Base-by-base conservation (phyloP, 2,113 vertebrate species). In the Gorilla gorilla region DNA sequence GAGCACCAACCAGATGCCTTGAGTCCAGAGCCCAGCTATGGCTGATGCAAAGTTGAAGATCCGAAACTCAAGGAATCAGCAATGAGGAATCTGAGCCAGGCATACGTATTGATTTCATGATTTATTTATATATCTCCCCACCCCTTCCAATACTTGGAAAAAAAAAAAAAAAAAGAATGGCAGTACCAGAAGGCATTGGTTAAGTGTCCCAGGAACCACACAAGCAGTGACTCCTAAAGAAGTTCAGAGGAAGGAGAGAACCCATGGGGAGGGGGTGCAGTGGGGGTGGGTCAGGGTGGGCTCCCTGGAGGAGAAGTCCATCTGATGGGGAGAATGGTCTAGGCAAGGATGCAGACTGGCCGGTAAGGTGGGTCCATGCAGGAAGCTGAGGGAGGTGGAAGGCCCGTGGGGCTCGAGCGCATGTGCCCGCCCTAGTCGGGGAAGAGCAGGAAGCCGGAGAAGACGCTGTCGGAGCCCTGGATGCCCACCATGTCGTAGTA, bases 371-470 rank as follows among this genome's bases (percentile, higher is more conserved):
- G n/a, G 48, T 12, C 2, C 16, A 0, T 2, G 32, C 8, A 1
- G 75, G 66, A 43, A 52, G 8, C 13, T 0, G 38, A 30, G 64
- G 80, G 80, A 17, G 8, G 22, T 0, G 16, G 52, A 52, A 0
- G 1, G 68, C 17, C 35, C 0, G 0, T 2, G 50, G 66, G 78
- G 50, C 45, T 2, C 50, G 64, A 38, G 45, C 40, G 0, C 13
- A 8, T 59, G 59, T 1, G 55, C 1, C 20, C 0, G 2, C 25
- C 45, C 97, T 99, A 99, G 88, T 99, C 98, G 0, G 98, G 98
- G 76, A 99, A 99, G 40, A 99, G 98, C 97, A 99, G 98, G 96
- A 99, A 99, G 16, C 99, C 99, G 0, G 99, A 99, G 98, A 99
- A 99, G 96, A 99, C 43, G 8, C 99, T 99, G 97, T 98, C 98